Evolutionary conservation across 2,888 invertebrate species (phyloP).

Genomic region (Griposia aprilina): DNA sequence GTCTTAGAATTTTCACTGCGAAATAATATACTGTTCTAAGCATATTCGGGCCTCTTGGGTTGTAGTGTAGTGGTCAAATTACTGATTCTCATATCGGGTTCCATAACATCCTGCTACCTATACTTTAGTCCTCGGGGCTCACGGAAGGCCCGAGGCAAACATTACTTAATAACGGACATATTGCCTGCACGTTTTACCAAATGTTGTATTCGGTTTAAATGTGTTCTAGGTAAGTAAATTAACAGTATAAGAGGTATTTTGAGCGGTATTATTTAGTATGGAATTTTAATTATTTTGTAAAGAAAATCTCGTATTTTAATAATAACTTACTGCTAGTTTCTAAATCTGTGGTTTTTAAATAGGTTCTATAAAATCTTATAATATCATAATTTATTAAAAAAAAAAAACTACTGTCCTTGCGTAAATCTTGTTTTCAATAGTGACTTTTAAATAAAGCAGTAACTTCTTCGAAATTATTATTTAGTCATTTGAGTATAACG

Average conservation of each 20-base stretch:
- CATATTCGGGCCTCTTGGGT: neutral
- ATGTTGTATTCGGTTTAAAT: neutral
- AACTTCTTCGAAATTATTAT: neutral
- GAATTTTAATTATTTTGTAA: neutral
- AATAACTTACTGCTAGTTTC: neutral
- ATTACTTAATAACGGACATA: neutral
- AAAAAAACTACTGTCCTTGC: no score
- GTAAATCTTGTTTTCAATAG: neutral
- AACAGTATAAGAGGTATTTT: neutral
- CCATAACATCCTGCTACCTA: constrained; percentile 24
- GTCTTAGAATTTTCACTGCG: neutral
- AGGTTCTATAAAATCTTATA: neutral
- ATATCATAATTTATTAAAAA: no score
- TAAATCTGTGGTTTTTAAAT: no score
- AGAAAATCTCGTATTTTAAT: neutral
- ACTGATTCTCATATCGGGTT: constrained; percentile 15
- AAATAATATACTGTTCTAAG: neutral
- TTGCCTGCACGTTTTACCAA: neutral
- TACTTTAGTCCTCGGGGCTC: neutral
- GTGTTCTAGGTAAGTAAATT: neutral
- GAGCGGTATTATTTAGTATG: neutral
- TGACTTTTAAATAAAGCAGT: neutral
- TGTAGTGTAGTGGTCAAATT: constrained; percentile 14
- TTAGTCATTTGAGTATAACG: neutral
- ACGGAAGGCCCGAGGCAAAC: neutral